These are phyloP conservation scores for Phortica variegata DNA, from an alignment of 1,140 invertebrate species.

Conservation along the genomic window DNA sequence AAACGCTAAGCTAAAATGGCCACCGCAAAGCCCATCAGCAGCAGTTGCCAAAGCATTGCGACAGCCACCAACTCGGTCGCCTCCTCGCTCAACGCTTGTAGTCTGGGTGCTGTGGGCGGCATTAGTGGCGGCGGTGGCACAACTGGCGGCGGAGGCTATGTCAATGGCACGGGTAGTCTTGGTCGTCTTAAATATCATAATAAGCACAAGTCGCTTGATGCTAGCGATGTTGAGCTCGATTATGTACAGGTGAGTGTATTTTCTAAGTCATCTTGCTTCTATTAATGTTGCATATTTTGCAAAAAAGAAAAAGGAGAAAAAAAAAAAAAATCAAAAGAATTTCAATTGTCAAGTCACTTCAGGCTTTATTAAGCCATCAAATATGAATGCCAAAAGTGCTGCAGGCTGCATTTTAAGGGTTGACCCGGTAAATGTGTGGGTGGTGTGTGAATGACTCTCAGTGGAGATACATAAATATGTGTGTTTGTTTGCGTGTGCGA, in stretches of 20 bases:
- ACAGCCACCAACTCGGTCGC: conserved; percentile 38
- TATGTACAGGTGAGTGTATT: conserved; percentile 41
- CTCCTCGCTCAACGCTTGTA: conserved; percentile 46
- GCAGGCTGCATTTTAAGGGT: conserved; percentile 33
- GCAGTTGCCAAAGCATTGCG: conserved; percentile 51
- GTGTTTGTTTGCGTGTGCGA: too few relatives aligned
- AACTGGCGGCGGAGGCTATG: conserved; percentile 24
- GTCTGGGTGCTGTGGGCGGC: conserved; percentile 18
- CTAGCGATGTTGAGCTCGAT: conserved; percentile 52
- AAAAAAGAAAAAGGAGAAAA: background rate
- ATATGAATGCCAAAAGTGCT: too few relatives aligned
- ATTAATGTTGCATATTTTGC: too few relatives aligned
- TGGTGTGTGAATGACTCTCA: conserved; percentile 7
- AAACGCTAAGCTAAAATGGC: conserved; percentile 23
- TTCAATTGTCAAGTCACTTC: too few relatives aligned
- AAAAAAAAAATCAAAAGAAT: background rate
- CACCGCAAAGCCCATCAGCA: conserved; percentile 39
- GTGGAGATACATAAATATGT: too few relatives aligned
- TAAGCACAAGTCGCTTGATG: conserved; percentile 43
- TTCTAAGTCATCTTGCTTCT: too few relatives aligned
- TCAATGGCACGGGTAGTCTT: conserved; percentile 51
- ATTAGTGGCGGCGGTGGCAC: conserved; percentile 18
- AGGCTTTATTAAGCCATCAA: too few relatives aligned
- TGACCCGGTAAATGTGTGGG: conserved; percentile 31
- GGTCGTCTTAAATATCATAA: conserved; percentile 47